Percentiles rank a stretch among this genome's conserved stretches.
Evolutionary conservation across 2,113 vertebrate species (phyloP).

Genomic region (Caranx ignobilis): DNA sequence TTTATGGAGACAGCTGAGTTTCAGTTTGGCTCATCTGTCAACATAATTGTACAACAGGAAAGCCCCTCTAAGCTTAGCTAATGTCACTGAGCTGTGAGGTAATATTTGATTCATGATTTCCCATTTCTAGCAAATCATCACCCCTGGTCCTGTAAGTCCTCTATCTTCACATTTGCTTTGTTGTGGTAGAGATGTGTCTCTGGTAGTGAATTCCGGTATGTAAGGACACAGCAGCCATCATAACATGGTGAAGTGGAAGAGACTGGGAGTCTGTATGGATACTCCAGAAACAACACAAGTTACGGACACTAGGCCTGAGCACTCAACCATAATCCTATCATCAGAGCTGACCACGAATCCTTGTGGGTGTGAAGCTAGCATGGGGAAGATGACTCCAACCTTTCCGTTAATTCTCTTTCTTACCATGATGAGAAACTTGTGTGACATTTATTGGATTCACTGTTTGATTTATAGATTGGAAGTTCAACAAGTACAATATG

Average conservation of each 20-base stretch:
- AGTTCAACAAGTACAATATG: constrained; percentile 16
- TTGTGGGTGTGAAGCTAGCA: constrained; percentile 13
- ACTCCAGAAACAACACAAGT: constrained; percentile 49
- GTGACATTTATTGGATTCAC: constrained; percentile 15
- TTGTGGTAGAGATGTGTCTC: constrained; percentile 3
- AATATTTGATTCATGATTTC: constrained; percentile 43
- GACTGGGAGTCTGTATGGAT: constrained; percentile 17
- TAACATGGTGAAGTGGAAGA: constrained; percentile 18
- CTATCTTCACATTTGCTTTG: background rate
- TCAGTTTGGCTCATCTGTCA: background rate
- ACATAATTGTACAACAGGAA: background rate
- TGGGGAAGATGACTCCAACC: constrained; percentile 15
- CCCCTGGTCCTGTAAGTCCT: constrained; percentile 5
- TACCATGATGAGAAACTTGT: background rate
- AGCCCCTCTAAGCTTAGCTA: background rate
- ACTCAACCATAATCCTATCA: constrained; percentile 34
- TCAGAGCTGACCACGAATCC: constrained; percentile 32
- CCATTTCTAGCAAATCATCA: constrained; percentile 26
- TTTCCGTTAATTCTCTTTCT: constrained; percentile 38
- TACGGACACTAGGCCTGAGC: constrained; percentile 20
- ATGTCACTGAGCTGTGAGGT: constrained; percentile 5
- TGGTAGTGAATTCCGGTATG: background rate
- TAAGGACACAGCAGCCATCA: constrained; percentile 7
- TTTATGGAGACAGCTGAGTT: constrained; percentile 18
- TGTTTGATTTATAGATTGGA: constrained; percentile 22